Base-by-base conservation (phyloP, 1,140 invertebrate species). In the Campoletis sonorensis region DNA sequence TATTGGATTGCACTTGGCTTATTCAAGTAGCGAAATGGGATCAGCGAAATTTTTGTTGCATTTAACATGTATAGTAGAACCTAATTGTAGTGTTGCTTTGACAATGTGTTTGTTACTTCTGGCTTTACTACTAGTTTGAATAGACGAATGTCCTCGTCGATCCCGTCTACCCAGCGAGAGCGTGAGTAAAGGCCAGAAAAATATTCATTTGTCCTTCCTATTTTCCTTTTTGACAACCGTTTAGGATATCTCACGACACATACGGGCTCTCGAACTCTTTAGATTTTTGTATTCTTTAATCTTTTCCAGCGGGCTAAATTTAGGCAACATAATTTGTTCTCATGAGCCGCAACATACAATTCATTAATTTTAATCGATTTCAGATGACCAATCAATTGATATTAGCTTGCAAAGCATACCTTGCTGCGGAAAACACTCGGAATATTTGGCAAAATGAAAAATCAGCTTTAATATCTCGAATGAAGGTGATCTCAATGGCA, bases 371-470 rank as follows among this genome's bases (percentile, higher is more conserved):
- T 33, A 7, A 33, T 33, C 30, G 30, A 4, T 33, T 33, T 33
- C 30, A 33, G 30, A 33, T 33, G 30, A 33, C 30, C 3, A 33
- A 51, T 51, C 49, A 51, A 51, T 33, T 96, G 88, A 94, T 96
- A 15, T 93, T 95, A 77, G 93, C 94, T 64, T 96, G 96, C 87
- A 94, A 95, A 90, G 92, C 93, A 27, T 96, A 94, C 87, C 89
- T 96, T 27, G 94, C 95, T 27, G 94, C 95, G 30, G 30, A 93
- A 0, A 94, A 90, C 45, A 92, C 93, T 18, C 11, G 49, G 81
- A 94, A 93, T 0, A 93, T 96, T 79, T 96, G 95, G 97, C 93
- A 94, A 88, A 95, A 94, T 87, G 94, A 94, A 64, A 96, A 93
- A 87, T 88, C 88, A 33, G 93, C 88, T 76, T 94, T 94, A 88